A percentile compares a stretch with the other conserved stretches of the same genome.
Evolutionary conservation across 2,113 vertebrate species (phyloP).

Genomic region (Aix galericulata): DNA sequence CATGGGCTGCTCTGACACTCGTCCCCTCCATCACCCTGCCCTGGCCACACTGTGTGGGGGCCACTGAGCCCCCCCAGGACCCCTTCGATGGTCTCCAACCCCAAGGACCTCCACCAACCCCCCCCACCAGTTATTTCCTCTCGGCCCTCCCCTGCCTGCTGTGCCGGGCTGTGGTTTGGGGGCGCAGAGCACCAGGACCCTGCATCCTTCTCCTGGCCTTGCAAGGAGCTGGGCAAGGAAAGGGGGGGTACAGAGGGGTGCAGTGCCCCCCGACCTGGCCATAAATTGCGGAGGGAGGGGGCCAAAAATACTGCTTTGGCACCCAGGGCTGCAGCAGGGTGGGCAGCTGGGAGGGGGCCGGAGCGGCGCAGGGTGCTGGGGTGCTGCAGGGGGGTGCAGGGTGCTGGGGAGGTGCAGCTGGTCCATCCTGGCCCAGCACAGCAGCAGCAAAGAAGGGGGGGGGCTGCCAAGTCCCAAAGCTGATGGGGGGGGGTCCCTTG

Average conservation of each 20-base stretch:
- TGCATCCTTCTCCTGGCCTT: accelerated
- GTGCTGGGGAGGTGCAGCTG: not conserved
- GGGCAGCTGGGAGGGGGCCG: too few relatives aligned
- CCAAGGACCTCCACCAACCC: not conserved
- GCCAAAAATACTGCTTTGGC: not conserved
- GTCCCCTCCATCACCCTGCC: accelerated
- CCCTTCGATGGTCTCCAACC: accelerated
- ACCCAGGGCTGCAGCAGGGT: accelerated
- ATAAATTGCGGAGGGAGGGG: accelerated
- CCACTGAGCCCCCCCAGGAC: accelerated
- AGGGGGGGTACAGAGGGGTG: accelerated
- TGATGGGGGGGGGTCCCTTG: accelerated
- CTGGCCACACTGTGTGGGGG: accelerated
- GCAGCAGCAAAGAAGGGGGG: not conserved
- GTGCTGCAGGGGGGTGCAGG: not conserved
- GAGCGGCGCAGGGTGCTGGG: not conserved
- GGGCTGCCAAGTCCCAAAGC: not conserved
- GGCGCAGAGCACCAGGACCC: accelerated
- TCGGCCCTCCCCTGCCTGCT: not conserved
- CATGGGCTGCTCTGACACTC: not conserved
- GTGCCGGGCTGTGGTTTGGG: accelerated
- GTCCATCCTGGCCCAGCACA: not conserved
- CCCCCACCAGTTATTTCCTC: not conserved
- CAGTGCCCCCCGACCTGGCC: accelerated
- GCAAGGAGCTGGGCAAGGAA: accelerated